phyloP scores from a whole-genome alignment of 2,113 vertebrate species.

The Microcebus ravelobensis region DNA sequence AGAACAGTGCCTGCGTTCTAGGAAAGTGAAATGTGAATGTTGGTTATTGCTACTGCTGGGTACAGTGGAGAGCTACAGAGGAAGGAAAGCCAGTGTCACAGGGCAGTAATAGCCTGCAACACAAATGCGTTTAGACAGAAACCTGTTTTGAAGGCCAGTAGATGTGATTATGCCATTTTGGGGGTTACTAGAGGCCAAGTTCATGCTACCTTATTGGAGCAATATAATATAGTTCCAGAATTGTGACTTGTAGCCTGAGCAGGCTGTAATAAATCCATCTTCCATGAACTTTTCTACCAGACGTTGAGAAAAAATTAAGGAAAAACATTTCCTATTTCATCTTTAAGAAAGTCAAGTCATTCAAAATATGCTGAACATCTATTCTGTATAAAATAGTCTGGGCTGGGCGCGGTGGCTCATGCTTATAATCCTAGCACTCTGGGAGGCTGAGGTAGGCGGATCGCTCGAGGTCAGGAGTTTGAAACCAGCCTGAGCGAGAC shows the following conservation, averaged over 20 bases:
- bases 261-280: neutral
- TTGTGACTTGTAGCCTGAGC: neutral
- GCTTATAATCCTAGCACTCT: no score
- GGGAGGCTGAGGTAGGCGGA: no score
- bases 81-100: neutral
- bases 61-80: neutral
- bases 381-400: neutral
- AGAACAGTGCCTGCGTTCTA: neutral
- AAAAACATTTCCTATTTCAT: neutral
- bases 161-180: fast-evolving
- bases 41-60: neutral
- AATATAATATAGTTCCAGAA: neutral
- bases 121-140: neutral
- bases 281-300: neutral
- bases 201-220: neutral
- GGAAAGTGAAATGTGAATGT: neutral
- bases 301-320: neutral
- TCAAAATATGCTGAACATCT: neutral
- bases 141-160: neutral
- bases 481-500: no score
- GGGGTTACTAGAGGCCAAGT: neutral
- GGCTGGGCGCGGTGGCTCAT: no score
- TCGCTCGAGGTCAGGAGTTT: no score
- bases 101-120: neutral
- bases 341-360: slow-evolving; percentile 14